A percentile compares a stretch with the other conserved stretches of the same genome.
Evolutionary conservation across 1,140 invertebrate species (phyloP).

Genomic region (Listronotus oregonensis): DNA sequence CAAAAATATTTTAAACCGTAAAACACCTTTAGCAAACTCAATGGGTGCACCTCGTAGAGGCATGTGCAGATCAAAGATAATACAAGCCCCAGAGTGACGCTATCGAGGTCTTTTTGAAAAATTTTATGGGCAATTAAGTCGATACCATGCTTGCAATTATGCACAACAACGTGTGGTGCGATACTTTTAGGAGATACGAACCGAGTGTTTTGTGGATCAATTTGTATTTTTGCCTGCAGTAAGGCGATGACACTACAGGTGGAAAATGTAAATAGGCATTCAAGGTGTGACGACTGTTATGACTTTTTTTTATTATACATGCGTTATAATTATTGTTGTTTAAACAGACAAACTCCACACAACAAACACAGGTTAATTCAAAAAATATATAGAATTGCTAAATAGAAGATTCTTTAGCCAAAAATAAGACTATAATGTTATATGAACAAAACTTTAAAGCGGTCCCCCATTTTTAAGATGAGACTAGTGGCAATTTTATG

Average conservation of each 20-base stretch:
- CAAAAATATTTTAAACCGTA: no score
- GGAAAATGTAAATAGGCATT: not conserved
- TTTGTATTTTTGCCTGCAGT: slow-evolving; percentile 16
- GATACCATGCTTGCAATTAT: slow-evolving; percentile 21
- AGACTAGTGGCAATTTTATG: no score
- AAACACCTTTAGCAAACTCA: no score
- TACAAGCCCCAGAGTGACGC: slow-evolving; percentile 32
- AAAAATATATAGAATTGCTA: no score
- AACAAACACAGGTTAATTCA: no score
- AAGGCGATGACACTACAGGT: slow-evolving; percentile 5
- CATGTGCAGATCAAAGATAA: slow-evolving; percentile 33
- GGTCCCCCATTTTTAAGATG: no score
- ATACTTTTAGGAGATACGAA: slow-evolving; percentile 23
- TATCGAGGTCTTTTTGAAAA: slow-evolving; percentile 36
- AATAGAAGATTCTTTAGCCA: no score
- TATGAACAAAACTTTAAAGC: no score
- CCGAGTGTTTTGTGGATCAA: slow-evolving; percentile 1
- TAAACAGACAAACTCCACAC: no score
- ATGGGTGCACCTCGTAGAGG: slow-evolving; percentile 2
- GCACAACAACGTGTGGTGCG: slow-evolving; percentile 26
- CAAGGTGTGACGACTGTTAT: not conserved
- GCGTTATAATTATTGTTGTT: no score
- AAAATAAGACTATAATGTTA: no score
- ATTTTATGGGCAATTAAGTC: slow-evolving; percentile 38
- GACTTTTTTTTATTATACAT: no score